Evolutionary conservation across 2,888 invertebrate species (phyloP), one percentile per base, ranked within the genome.

Genomic region (Gymnocheta viridis): DNA sequence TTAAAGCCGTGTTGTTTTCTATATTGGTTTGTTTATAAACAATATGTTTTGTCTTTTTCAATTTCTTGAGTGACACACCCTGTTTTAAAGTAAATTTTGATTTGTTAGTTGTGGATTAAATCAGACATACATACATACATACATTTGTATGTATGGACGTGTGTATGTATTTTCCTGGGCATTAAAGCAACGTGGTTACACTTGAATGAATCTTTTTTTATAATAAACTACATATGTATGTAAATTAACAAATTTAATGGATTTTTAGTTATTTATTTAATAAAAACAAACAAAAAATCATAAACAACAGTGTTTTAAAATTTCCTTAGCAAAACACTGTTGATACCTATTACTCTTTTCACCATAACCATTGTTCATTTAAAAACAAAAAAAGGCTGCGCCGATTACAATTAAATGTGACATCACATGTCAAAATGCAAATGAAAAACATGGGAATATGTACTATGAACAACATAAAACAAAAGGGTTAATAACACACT

Each of bases 311-410:
- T n/a, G n/a, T n/a, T n/a, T n/a, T n/a, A n/a, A n/a, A n/a, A n/a
- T n/a, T n/a, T n/a, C n/a, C n/a, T 54, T 51, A 17, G 32, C 7
- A 24, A 19, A 44, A 29, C 27, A 17, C n/a, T 35, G 22, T 12
- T 38, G 38, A 22, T 35, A 22, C 3, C 6, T 35, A 29, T 29
- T 24, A 24, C 14, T 17, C 7, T 10, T 44, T 29, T 24, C 22
- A 80, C 38, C 44, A 77, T 70, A 78, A 64, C 67, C 77, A 49
- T 84, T 83, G 78, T 47, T 62, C 76, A 41, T 60, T 83, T 60
- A 9, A 5, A 67, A 47, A 17, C 2, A 17, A 14, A 32, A 62
- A 62, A 44, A 47, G 32, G 49, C 51, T 54, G 51, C 49, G 19
- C 64, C 64, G 64, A 64, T 79, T 54, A 76, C 64, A 80, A 54